phyloP scores from a whole-genome alignment of 1,140 invertebrate genomes.

The Meteorus sp. region DNA sequence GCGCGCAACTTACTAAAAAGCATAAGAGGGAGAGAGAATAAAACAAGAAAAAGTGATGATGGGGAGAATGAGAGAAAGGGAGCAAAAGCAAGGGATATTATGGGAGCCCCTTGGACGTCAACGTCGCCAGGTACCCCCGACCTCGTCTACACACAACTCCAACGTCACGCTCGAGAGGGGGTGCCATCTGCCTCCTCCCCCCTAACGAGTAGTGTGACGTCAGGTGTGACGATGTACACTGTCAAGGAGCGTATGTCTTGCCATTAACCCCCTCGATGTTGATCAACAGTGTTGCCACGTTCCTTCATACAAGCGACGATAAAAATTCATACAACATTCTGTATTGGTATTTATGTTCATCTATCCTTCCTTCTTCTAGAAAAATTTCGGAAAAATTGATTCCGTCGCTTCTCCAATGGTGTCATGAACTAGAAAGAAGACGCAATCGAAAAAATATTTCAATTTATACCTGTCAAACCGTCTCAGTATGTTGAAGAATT shows the following conservation, averaged over 20 bases:
- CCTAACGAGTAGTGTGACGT: slow-evolving; percentile 58
- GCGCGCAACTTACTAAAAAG: slow-evolving; percentile 14
- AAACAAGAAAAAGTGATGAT: slow-evolving; percentile 14
- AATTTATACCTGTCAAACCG: no score
- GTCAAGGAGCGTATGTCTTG: slow-evolving; percentile 41
- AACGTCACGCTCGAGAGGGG: slow-evolving; percentile 58
- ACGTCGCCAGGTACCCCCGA: slow-evolving; percentile 50
- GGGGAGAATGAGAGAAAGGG: slow-evolving; percentile 6
- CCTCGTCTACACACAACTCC: no score
- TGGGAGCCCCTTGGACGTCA: slow-evolving; percentile 22
- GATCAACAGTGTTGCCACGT: slow-evolving; percentile 17
- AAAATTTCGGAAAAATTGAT: no score
- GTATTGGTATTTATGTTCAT: no score
- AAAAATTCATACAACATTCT: no score
- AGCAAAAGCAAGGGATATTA: slow-evolving; percentile 10
- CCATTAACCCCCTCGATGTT: slow-evolving; percentile 14
- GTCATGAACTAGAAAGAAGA: no score
- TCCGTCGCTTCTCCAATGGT: no score
- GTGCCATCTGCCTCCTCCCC: slow-evolving; percentile 56
- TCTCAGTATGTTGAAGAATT: no score
- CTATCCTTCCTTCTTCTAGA: no score
- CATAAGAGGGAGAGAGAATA: slow-evolving; percentile 13
- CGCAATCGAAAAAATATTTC: no score
- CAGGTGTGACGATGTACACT: slow-evolving; percentile 54
- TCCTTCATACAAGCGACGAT: no score